Conservation (phyloP, 2,113 vertebrate genomes). For the Erythrocercus mccallii region DNA sequence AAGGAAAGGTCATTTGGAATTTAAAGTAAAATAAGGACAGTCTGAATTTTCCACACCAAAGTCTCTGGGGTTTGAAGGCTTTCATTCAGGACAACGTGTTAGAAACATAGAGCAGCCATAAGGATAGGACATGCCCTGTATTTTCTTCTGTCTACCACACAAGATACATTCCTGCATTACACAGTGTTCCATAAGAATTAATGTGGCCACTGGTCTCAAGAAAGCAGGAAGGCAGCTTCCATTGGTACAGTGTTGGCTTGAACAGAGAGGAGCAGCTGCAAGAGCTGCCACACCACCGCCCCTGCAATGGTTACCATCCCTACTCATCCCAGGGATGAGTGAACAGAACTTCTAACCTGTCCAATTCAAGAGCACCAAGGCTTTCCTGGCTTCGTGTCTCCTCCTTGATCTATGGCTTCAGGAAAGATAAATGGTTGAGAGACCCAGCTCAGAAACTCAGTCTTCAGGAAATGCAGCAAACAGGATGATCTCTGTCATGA, state of each 20-base stretch:
- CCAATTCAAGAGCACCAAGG: background rate
- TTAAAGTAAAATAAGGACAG: background rate
- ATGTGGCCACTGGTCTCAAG: background rate
- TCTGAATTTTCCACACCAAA: background rate
- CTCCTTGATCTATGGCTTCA: background rate
- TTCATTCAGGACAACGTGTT: background rate
- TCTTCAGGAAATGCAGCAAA: background rate
- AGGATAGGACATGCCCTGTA: background rate
- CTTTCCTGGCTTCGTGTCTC: background rate
- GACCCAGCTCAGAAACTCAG: background rate
- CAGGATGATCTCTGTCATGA: accelerated
- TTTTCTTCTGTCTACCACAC: background rate
- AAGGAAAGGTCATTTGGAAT: background rate
- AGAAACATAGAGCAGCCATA: background rate
- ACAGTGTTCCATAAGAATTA: background rate
- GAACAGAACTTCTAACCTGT: background rate
- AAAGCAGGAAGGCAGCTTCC: background rate
- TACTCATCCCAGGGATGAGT: background rate
- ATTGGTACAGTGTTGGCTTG: background rate
- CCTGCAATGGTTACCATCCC: accelerated
- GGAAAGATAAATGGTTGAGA: background rate
- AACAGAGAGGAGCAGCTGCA: background rate
- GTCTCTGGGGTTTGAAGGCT: background rate
- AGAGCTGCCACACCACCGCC: background rate
- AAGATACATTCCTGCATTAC: background rate